A percentile compares a stretch with the other conserved stretches of the same genome.
Evolutionary conservation across 2,113 vertebrate genomes (phyloP).

Genomic region (Pitta sordida): DNA sequence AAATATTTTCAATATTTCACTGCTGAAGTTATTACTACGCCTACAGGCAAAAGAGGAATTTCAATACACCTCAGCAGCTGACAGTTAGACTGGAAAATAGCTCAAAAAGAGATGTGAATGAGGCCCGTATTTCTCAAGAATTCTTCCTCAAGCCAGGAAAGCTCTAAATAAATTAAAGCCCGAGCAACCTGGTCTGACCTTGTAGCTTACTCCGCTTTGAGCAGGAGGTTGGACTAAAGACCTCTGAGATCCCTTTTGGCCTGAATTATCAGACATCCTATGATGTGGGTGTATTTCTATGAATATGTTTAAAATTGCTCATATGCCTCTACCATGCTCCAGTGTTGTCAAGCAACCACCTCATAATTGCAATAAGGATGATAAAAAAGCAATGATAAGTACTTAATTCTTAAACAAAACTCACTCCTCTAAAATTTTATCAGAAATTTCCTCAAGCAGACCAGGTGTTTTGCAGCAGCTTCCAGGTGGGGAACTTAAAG

Average conservation of each 20-base stretch:
- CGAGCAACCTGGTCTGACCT: neutral
- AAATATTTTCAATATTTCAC: constrained; percentile 1
- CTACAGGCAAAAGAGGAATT: neutral
- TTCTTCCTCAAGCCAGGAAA: neutral
- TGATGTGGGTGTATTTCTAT: neutral
- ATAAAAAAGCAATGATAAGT: neutral
- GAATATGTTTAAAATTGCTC: neutral
- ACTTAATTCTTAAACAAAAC: neutral
- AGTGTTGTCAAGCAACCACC: neutral
- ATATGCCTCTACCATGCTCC: neutral
- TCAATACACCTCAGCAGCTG: neutral
- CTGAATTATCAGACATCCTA: neutral
- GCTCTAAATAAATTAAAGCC: constrained; percentile 3
- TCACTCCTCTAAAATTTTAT: neutral
- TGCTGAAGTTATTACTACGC: neutral
- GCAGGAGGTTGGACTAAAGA: neutral
- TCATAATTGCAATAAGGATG: neutral
- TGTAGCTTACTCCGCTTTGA: neutral
- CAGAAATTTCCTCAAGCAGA: neutral
- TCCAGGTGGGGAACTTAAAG: neutral
- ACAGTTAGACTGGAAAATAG: neutral
- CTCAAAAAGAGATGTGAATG: neutral
- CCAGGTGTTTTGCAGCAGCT: neutral
- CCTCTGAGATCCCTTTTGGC: neutral
- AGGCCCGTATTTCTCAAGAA: neutral